A percentile compares a stretch with the other conserved stretches of the same genome.
Evolutionary conservation across 64 coral and sea anemone species (phyloP).

Genomic region (Astreopora myriophthalma): DNA sequence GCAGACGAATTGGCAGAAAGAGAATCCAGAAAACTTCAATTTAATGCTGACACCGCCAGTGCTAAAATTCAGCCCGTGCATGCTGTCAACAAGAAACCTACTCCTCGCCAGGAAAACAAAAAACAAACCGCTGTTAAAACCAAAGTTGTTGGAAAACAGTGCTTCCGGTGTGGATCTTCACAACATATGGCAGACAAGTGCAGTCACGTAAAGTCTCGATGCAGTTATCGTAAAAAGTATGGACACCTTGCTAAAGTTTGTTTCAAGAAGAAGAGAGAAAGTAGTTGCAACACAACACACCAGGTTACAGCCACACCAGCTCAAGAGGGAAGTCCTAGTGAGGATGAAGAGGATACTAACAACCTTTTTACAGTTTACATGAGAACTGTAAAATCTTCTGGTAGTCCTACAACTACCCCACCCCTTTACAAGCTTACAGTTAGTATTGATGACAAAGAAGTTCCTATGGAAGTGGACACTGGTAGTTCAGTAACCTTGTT

Average conservation of each 20-base stretch:
- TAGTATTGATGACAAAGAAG: slow-evolving; percentile 7
- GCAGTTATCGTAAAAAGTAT: slow-evolving; percentile 54
- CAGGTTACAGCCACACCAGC: slow-evolving; percentile 44
- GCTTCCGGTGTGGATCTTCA: slow-evolving; percentile 63
- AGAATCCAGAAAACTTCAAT: slow-evolving; percentile 42
- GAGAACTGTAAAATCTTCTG: slow-evolving; percentile 27
- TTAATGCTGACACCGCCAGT: not conserved
- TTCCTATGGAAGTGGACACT: slow-evolving; percentile 69
- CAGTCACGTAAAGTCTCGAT: slow-evolving; percentile 27
- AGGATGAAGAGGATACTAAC: not conserved
- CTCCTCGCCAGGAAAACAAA: not conserved
- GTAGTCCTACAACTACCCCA: not conserved
- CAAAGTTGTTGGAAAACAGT: slow-evolving; percentile 20
- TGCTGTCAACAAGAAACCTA: not conserved
- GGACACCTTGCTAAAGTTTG: slow-evolving; percentile 58
- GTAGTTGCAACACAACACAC: slow-evolving; percentile 13
- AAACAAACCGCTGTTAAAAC: not conserved
- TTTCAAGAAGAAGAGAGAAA: slow-evolving; percentile 56
- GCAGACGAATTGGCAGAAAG: slow-evolving; percentile 72
- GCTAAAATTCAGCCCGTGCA: slow-evolving; percentile 37
- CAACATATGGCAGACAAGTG: slow-evolving; percentile 65
- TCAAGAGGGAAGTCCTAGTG: not conserved
- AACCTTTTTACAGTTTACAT: slow-evolving; percentile 48
- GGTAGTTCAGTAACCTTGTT: slow-evolving; percentile 61
- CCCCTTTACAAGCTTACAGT: slow-evolving; percentile 61